phyloP scores from a whole-genome alignment of 2,113 vertebrate genomes.

The Gadus macrocephalus region DNA sequence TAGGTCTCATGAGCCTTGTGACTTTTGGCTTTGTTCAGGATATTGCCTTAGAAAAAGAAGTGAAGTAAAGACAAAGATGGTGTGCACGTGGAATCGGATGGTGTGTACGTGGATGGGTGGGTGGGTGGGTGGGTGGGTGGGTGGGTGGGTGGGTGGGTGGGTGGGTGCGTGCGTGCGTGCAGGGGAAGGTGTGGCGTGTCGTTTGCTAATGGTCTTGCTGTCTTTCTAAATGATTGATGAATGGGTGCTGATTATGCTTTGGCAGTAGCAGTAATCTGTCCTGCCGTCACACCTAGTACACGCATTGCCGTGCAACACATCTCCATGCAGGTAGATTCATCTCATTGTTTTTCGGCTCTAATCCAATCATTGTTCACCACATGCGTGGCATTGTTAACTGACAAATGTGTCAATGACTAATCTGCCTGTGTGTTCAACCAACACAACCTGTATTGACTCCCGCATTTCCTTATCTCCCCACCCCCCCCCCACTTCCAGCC shows the following conservation, averaged over 20 bases:
- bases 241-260: conserved; percentile 42
- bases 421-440: conserved; percentile 63
- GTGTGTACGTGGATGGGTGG: no score
- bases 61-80: conserved; percentile 13
- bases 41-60: conserved; percentile 3
- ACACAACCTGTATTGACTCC: conserved; percentile 57
- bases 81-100: conserved; percentile 5
- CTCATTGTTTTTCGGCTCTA: conserved; percentile 51
- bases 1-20: background rate
- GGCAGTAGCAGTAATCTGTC: conserved; percentile 39
- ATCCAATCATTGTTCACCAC: conserved; percentile 43
- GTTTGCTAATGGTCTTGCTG: background rate
- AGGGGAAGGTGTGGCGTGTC: background rate
- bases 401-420: conserved; percentile 68
- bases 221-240: conserved; percentile 37
- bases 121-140: no score
- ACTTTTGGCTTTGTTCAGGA: background rate
- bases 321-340: conserved; percentile 23
- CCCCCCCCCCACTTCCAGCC: conserved; percentile 56
- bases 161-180: conserved; percentile 10
- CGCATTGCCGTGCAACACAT: background rate
- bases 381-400: conserved; percentile 56
- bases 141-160: no score
- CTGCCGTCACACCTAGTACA: conserved; percentile 14
- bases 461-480: conserved; percentile 63